These are phyloP conservation scores for Eupsittula cactorum DNA, from an alignment of 2,113 vertebrate species.

Conservation along the genomic window DNA sequence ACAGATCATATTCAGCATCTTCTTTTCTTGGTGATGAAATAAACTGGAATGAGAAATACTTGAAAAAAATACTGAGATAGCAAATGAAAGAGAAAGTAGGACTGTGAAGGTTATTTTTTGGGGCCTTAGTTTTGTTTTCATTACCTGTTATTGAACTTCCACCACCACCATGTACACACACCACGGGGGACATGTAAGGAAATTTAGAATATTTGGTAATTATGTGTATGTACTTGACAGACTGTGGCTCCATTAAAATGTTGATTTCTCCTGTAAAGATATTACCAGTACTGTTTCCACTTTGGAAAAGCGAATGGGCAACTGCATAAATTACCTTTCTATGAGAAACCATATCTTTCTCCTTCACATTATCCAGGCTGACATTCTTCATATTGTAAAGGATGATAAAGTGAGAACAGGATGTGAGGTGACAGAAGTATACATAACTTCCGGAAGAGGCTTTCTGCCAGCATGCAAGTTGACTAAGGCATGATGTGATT, in stretches of 20 bases:
- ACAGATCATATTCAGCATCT: not conserved
- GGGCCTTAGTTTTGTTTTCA: not conserved
- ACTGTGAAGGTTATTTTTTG: not conserved
- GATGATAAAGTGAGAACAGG: not conserved
- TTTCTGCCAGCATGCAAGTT: not conserved
- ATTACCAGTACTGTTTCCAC: not conserved
- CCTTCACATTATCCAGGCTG: not conserved
- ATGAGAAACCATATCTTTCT: not conserved
- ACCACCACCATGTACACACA: not conserved
- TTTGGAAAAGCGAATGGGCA: not conserved
- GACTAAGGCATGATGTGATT: conserved; percentile 5
- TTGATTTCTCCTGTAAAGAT: not conserved
- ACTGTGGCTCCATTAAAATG: not conserved
- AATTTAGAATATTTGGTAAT: not conserved
- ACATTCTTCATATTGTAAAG: not conserved
- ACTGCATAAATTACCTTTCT: not conserved
- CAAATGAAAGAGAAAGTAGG: not conserved
- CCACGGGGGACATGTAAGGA: not conserved
- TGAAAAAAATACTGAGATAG: not conserved
- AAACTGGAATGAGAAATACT: not conserved
- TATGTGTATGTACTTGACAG: not conserved
- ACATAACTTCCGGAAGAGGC: not conserved
- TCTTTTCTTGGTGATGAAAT: not conserved
- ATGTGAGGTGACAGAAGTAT: not conserved
- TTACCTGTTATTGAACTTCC: not conserved